Base-by-base conservation (phyloP, 2,797 vertebrate genomes). In the Danio jaintianensis region DNA sequence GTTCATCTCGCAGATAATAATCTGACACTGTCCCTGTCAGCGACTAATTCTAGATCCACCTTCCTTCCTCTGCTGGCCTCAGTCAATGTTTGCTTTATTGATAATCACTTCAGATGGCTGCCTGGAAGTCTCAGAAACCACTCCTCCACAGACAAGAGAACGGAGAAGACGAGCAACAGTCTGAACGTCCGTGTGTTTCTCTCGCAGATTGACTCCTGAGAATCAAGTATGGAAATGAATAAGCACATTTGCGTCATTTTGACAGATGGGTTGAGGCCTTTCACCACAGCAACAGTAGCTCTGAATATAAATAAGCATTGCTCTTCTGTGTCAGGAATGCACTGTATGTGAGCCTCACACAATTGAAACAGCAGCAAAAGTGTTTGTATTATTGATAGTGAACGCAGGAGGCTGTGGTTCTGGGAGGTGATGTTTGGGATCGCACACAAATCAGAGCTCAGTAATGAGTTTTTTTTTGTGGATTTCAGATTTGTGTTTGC, bases 81-180 rank as follows among this genome's bases (percentile, higher is more conserved):
- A 86, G 86, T 89, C 89, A 89, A 90, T 91, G 91, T 91, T 93
- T 88, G 90, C 83, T 89, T 89, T 86, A 89, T 87, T 80, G 87
- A 91, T 92, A 92, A 92, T 88, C 43, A 36, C 85, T 85, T 89
- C 86, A 88, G 91, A 91, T 88, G 82, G 88, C 82, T 85, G 29
- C 29, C 29, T 29, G 83, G 82, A 83, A 88, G 88, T 87, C 86
- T 50, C 78, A 75, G 78, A 88, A 90, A 89, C 90, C 68, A 75
- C 71, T 64, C 40, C 79, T 84, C 68, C 59, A 36, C 67, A 87
- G 87, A 90, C 89, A 88, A 89, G 87, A 87, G 84, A 85, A 69
- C 79, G 53, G 85, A 85, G 82, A 75, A 92, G 84, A 89, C 61
- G 81, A 83, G 53, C n/a, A 70, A 11, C 53, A 42, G 56, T 11